Evolutionary conservation across 1,140 invertebrate genomes (phyloP).

Genomic region (Caerostris extrusa): DNA sequence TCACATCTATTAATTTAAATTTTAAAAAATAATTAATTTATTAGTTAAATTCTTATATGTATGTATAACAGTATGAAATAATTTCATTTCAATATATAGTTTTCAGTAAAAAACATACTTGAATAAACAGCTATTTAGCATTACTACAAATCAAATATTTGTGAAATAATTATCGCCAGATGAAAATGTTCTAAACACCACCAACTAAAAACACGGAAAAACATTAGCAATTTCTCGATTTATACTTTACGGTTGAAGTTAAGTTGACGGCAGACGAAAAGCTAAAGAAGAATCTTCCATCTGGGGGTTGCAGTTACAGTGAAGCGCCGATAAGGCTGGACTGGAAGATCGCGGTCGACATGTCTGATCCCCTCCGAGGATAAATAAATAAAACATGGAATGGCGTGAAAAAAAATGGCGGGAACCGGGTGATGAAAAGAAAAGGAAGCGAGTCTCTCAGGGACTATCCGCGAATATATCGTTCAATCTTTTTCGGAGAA

Average conservation of each 20-base stretch:
- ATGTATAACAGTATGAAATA: too few species aligned
- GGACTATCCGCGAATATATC: conserved; percentile 33
- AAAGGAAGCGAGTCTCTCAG: neutral
- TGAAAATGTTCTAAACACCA: too few species aligned
- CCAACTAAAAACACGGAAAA: too few species aligned
- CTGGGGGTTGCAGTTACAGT: conserved; percentile 21
- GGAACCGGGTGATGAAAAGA: conserved; percentile 10
- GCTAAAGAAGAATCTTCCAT: conserved; percentile 1
- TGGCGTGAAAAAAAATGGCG: neutral
- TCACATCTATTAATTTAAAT: too few species aligned
- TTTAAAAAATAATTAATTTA: too few species aligned
- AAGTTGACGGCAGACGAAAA: conserved; percentile 12
- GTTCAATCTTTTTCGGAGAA: conserved; percentile 36
- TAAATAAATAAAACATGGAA: conserved; percentile 36
- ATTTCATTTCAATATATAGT: too few species aligned
- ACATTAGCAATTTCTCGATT: neutral
- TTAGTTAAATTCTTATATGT: too few species aligned
- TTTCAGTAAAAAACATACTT: too few species aligned
- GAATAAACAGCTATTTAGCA: too few species aligned
- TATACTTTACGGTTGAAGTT: conserved; percentile 9
- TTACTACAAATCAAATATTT: neutral
- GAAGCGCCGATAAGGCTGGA: conserved; percentile 28
- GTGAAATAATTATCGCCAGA: neutral
- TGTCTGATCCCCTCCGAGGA: conserved; percentile 23
- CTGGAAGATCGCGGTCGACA: conserved; percentile 21